Evolutionary conservation across 2,797 vertebrate species (phyloP).

Genomic region (Aeoliscus strigatus): DNA sequence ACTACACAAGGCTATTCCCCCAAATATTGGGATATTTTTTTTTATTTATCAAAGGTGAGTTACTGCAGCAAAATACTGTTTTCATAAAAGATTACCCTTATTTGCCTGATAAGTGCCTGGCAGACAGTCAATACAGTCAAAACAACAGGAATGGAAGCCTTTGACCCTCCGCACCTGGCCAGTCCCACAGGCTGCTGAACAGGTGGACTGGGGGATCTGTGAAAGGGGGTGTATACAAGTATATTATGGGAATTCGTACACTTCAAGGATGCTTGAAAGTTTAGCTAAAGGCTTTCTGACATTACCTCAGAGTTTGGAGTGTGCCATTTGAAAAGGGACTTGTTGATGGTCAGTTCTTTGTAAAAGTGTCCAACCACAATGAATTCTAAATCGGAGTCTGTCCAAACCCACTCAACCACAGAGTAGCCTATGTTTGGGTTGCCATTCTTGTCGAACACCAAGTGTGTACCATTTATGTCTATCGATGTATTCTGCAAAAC

Average conservation of each 20-base stretch:
- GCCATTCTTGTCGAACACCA: slow-evolving; percentile 74
- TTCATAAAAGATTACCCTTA: slow-evolving; percentile 70
- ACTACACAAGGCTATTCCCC: no score
- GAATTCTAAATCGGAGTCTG: slow-evolving; percentile 12
- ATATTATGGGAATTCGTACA: no score
- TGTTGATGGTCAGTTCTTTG: slow-evolving; percentile 48
- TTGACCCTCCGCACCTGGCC: slow-evolving; percentile 83
- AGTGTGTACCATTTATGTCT: slow-evolving; percentile 37
- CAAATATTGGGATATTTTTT: no score
- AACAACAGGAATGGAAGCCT: slow-evolving; percentile 91
- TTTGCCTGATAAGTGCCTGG: slow-evolving; percentile 75
- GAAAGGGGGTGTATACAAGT: no score
- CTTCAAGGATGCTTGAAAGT: no score
- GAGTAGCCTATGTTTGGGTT: slow-evolving; percentile 74
- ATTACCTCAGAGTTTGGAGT: slow-evolving; percentile 62
- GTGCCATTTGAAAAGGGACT: slow-evolving; percentile 64
- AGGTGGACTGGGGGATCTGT: slow-evolving; percentile 81
- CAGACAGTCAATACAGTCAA: slow-evolving; percentile 83
- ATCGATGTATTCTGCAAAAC: slow-evolving; percentile 72
- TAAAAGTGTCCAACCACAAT: slow-evolving; percentile 64
- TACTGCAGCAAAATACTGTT: no score
- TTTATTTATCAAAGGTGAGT: no score
- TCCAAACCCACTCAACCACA: slow-evolving; percentile 79
- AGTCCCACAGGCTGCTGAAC: slow-evolving; percentile 72
- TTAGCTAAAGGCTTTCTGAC: no score